Base-by-base conservation (phyloP, 2,888 invertebrate genomes). In the Andrena praecox region DNA sequence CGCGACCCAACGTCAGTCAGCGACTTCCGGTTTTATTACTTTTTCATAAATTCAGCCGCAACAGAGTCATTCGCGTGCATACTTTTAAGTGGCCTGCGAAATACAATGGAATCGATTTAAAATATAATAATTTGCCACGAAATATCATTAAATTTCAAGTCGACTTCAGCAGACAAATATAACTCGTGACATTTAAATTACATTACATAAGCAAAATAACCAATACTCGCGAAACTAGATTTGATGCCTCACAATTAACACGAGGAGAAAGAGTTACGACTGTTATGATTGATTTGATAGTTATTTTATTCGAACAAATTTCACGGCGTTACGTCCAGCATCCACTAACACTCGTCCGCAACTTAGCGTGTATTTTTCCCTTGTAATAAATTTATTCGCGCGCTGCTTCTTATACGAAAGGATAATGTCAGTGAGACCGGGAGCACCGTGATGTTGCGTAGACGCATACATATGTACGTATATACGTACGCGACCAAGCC, bases 401-500 rank as follows among this genome's bases (percentile, higher is more conserved):
- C 48, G 16, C 20, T n/a, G 48, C 4, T 56, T 42, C 29, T 60
- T 24, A 52, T 48, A 56, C 54, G 27, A 35, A 54, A 27, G 12
- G 52, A 29, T 52, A 71, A 70, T 60, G 12, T 70, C 75, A 52
- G 77, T 1, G 73, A 24, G 27, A 64, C 70, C 24, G 66, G 70
- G 67, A 50, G 52, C 64, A 70, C 73, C 80, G 71, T 66, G 84
- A 81, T 84, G 75, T 79, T 82, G 71, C 80, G 81, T 82, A 79
- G 54, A 68, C 78, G 74, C 66, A 42, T 42, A 42, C 42, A 42
- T 42, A 42, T 42, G 42, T 42, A 12, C 42, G 42, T 42, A 4
- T 12, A 42, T 12, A 12, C 12, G 77, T 78, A 79, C 80, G 77
- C 77, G 79, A 84, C 52, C 84, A 77, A 90, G 88, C 90, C 91